Percentiles rank a stretch among this genome's conserved stretches.
These are phyloP conservation scores for Pteria penguin DNA, from an alignment of 2,888 invertebrate species.

Conservation along the genomic window DNA sequence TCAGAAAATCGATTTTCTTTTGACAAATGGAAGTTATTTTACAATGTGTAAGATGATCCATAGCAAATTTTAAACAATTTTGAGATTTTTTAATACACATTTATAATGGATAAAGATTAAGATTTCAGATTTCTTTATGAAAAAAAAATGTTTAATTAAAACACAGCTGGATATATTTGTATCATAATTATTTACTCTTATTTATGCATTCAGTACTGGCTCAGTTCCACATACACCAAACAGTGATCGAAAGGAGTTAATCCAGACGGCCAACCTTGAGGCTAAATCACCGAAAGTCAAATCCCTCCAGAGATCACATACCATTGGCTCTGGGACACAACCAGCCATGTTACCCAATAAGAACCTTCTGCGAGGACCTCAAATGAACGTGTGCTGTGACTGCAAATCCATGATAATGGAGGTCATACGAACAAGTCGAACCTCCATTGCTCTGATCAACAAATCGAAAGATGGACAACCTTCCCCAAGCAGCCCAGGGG, in stretches of 20 bases:
- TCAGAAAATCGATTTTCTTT: too few relatives aligned
- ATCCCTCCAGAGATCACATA: constrained; percentile 66
- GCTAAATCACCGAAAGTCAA: constrained; percentile 48
- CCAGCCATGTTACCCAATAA: constrained; percentile 56
- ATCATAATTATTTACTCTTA: too few relatives aligned
- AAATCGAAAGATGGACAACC: constrained; percentile 38
- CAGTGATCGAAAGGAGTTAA: constrained; percentile 55
- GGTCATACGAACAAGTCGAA: constrained; percentile 93
- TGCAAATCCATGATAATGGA: constrained; percentile 96
- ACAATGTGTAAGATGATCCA: too few relatives aligned
- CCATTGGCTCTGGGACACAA: constrained; percentile 56
- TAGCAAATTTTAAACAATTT: too few relatives aligned
- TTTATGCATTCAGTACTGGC: constrained; percentile 77
- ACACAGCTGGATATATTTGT: too few relatives aligned
- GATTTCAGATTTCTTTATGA: too few relatives aligned
- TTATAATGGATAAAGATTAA: too few relatives aligned
- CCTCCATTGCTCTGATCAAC: constrained; percentile 70
- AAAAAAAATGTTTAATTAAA: too few relatives aligned
- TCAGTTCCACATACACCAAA: constrained; percentile 82
- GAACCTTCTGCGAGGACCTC: constrained; percentile 81
- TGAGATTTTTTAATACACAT: too few relatives aligned
- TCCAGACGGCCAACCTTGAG: constrained; percentile 34
- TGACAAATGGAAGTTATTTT: too few relatives aligned
- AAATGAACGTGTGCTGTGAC: constrained; percentile 95
- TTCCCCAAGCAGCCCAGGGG: not conserved